Percentiles rank a stretch among this genome's conserved stretches.
These are phyloP conservation scores for Molossus molossus DNA, from an alignment of 2,797 vertebrate genomes.

Conservation along the genomic window DNA sequence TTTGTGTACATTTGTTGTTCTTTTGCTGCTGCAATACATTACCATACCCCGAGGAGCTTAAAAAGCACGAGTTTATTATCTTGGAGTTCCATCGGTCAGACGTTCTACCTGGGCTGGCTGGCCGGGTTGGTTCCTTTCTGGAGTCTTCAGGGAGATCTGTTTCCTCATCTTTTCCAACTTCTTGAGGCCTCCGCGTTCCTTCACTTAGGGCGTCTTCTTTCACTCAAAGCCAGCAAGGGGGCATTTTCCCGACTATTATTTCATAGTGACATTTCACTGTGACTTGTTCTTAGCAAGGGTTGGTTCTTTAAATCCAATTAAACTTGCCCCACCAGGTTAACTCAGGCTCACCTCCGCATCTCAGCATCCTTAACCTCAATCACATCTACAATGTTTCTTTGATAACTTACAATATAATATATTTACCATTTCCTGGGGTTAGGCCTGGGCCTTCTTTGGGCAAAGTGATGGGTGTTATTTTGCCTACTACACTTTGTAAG, in stretches of 20 bases:
- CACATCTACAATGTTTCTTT: no score
- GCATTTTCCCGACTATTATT: neutral
- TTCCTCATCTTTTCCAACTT: neutral
- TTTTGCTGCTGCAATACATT: neutral
- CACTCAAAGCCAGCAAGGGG: neutral
- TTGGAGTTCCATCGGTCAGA: neutral
- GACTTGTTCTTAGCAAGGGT: rapidly evolving
- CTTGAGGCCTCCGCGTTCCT: neutral
- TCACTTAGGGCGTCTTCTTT: rapidly evolving
- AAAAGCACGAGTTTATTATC: neutral
- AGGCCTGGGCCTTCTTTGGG: rapidly evolving
- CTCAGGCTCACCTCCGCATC: neutral
- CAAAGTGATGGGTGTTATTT: neutral
- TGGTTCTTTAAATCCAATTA: neutral
- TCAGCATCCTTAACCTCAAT: neutral
- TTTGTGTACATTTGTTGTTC: neutral
- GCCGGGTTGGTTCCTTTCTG: neutral
- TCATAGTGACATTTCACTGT: rapidly evolving
- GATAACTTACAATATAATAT: neutral
- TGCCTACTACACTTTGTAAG: neutral
- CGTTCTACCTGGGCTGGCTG: no score
- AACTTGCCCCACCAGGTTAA: no score
- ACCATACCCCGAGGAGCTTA: neutral
- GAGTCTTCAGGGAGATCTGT: no score
- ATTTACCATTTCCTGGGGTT: neutral